Percentiles rank a stretch among this genome's conserved stretches.
Conservation (phyloP, 2,797 vertebrate genomes). For the Pseudopleuronectes americanus region DNA sequence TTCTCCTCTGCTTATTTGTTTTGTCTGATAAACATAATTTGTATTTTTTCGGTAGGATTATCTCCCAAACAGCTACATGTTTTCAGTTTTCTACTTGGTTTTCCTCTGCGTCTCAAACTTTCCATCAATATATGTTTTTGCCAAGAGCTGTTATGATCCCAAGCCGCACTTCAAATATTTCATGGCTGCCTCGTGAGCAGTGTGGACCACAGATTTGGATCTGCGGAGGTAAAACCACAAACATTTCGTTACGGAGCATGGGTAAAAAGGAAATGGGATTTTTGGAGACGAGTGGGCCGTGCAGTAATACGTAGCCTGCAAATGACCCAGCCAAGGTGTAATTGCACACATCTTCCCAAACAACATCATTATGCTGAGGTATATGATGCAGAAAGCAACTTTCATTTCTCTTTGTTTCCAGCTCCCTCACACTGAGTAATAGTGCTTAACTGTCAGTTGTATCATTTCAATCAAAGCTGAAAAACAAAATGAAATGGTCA, state of each 20-base stretch:
- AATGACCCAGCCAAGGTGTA: slow-evolving; percentile 13
- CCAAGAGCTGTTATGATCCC: slow-evolving; percentile 41
- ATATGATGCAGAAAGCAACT: background rate
- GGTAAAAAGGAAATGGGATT: background rate
- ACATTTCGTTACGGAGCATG: slow-evolving; percentile 19
- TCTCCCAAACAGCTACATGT: slow-evolving; percentile 9
- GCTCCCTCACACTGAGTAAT: slow-evolving; percentile 15
- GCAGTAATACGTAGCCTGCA: slow-evolving; percentile 6
- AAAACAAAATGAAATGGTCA: slow-evolving; percentile 29
- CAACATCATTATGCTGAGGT: slow-evolving; percentile 7
- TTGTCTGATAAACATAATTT: slow-evolving; percentile 19
- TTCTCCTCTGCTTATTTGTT: slow-evolving; percentile 19
- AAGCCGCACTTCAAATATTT: slow-evolving; percentile 41
- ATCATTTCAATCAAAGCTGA: slow-evolving; percentile 25
- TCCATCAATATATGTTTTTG: slow-evolving; percentile 32
- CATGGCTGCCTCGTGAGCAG: slow-evolving; percentile 19
- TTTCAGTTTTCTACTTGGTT: slow-evolving; percentile 16
- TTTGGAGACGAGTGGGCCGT: background rate
- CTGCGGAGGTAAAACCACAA: slow-evolving; percentile 16
- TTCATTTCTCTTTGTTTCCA: slow-evolving; percentile 23
- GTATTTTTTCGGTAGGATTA: slow-evolving; percentile 7
- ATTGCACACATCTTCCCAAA: slow-evolving; percentile 15
- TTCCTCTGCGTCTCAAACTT: slow-evolving; percentile 19
- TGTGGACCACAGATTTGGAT: slow-evolving; percentile 18
- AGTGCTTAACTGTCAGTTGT: slow-evolving; percentile 11